Evolutionary conservation across 2,113 vertebrate genomes (phyloP), one percentile per base, ranked within the genome.

Genomic region (Anolis sagrei): DNA sequence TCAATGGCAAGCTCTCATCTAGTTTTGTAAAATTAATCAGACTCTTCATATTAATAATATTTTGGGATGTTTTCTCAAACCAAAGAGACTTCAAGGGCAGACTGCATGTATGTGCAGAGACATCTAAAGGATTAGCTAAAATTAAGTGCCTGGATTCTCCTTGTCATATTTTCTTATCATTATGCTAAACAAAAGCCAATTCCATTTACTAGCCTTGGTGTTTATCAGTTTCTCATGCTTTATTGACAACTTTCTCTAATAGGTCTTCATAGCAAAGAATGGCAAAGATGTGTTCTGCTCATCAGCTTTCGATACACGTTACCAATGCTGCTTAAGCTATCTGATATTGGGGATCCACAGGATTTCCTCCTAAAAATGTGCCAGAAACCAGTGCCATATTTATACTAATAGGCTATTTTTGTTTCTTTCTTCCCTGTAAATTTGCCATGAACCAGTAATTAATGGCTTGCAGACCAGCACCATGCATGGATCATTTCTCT

Each of bases 11-110:
- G 0, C n/a, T 44, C 34, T 74, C 27, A 76, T 81, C 2, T 81
- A 44, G 7, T 83, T 88, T 34, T 76, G 0, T 51, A 72, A 89
- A 91, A 87, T 64, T 87, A 88, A 44, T 87, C 1, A 64, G 0
- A 61, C 25, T 49, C 81, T 85, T 86, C 75, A 76, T 72, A 68
- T 14, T 84, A 89, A 89, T 49, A 83, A 79, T 27, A 18, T 81
- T 89, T 73, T 19, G 7, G 25, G 5, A 88, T 83, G 62, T 64
- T 85, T 93, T 84, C 14, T 1, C 21, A 32, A 68, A 85, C 6
- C 39, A 76, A 86, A 83, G 6, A 29, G 7, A 36, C 87, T 36
- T 89, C 68, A 92, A 81, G 49, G 25, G 8, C 58, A 89, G 36
- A 75, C 25, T 83, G 34, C 76, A 87, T 8, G 76, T 25, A 1